These are phyloP conservation scores for Volucella bombylans DNA, from an alignment of 2,888 invertebrate genomes.

Conservation along the genomic window DNA sequence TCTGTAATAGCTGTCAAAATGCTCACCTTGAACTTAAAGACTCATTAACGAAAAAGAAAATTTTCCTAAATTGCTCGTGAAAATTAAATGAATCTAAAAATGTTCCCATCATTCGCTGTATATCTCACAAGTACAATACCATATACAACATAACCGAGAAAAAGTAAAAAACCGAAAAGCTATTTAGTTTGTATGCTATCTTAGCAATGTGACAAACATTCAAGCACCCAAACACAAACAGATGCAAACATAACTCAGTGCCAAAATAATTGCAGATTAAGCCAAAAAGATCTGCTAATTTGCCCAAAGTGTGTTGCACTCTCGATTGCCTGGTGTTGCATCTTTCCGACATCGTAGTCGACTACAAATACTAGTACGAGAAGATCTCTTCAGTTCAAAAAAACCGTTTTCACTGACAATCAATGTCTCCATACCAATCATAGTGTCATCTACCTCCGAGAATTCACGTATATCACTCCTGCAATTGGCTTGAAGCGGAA, in stretches of 20 bases:
- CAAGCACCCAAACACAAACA: slow-evolving; percentile 22
- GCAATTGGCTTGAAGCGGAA: slow-evolving; percentile 22
- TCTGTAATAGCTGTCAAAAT: slow-evolving; percentile 17
- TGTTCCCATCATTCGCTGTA: background rate
- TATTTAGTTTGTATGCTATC: slow-evolving; percentile 35
- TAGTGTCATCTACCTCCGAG: slow-evolving; percentile 55
- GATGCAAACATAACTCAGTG: slow-evolving; percentile 38
- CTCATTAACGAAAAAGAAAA: background rate
- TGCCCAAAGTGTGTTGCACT: slow-evolving; percentile 67
- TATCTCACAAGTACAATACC: slow-evolving; percentile 21
- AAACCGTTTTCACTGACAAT: slow-evolving; percentile 24
- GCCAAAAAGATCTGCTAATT: slow-evolving; percentile 70
- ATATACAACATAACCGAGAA: slow-evolving; percentile 6
- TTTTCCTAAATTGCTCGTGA: slow-evolving; percentile 5
- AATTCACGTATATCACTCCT: slow-evolving; percentile 28
- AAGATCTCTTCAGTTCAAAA: slow-evolving; percentile 17
- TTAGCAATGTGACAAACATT: slow-evolving; percentile 45
- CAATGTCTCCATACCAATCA: slow-evolving; percentile 57
- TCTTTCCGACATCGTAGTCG: slow-evolving; percentile 44
- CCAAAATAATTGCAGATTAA: slow-evolving; percentile 59
- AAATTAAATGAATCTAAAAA: background rate
- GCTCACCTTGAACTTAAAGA: slow-evolving; percentile 21
- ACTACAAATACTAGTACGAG: slow-evolving; percentile 17
- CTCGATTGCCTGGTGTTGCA: slow-evolving; percentile 29
- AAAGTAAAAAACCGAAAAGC: slow-evolving; percentile 7